phyloP scores from a whole-genome alignment of 2,797 vertebrate species.

The Oryzias sinensis region DNA sequence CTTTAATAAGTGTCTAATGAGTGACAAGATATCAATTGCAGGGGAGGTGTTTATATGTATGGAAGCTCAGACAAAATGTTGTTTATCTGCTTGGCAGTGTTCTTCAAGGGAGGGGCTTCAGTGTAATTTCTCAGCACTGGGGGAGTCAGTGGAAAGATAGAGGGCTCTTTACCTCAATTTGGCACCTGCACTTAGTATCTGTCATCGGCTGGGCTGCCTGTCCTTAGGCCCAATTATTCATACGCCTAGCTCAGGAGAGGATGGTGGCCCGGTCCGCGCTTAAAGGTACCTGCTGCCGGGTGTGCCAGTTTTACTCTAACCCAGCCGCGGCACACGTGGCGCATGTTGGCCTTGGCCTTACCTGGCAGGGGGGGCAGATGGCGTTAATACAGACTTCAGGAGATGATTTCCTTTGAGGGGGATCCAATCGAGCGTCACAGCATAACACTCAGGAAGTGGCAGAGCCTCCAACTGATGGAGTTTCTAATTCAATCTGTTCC shows the following conservation, averaged over 20 bases:
- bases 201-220: conserved; percentile 51
- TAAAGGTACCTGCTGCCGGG: conserved; percentile 49
- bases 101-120: conserved; percentile 18
- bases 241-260: conserved; percentile 60
- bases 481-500: conserved; percentile 73
- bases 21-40: conserved; percentile 33
- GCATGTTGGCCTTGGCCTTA: conserved; percentile 52
- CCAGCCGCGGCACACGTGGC: conserved; percentile 52
- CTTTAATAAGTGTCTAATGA: conserved; percentile 12
- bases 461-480: conserved; percentile 53
- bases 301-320: conserved; percentile 40
- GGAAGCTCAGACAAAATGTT: conserved; percentile 11
- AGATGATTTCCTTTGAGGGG: conserved; percentile 69
- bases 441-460: conserved; percentile 54
- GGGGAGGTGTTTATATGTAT: not conserved
- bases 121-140: conserved; percentile 31
- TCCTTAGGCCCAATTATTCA: conserved; percentile 71
- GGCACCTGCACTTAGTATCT: conserved; percentile 65
- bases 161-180: conserved; percentile 57
- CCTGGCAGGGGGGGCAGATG: conserved; percentile 44
- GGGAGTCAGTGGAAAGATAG: conserved; percentile 62
- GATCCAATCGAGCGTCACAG: conserved; percentile 65
- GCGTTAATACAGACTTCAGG: conserved; percentile 65
- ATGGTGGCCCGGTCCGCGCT: conserved; percentile 37
- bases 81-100: conserved; percentile 21